Conservation (phyloP, 92 coral and sea anemone genomes). For the Phymanthus crucifer region DNA sequence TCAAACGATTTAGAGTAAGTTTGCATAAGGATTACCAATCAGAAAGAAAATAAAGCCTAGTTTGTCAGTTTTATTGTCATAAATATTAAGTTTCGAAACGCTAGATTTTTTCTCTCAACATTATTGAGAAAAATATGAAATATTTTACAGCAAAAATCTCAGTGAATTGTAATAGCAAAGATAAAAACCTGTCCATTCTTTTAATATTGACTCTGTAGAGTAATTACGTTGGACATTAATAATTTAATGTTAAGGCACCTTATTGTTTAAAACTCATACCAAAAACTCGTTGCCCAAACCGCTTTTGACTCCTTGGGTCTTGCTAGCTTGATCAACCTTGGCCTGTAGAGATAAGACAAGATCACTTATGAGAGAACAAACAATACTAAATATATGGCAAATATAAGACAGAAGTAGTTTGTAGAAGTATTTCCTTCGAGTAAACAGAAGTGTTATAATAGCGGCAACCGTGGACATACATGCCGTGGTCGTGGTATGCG, state of each 20-base stretch:
- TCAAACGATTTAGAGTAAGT: neutral
- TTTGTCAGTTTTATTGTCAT: too few species aligned
- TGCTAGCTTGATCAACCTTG: constrained; percentile 77
- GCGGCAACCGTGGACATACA: constrained; percentile 60
- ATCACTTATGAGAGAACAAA: constrained; percentile 16
- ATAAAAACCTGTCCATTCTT: neutral
- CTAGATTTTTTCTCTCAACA: too few species aligned
- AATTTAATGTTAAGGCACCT: neutral
- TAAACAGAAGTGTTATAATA: constrained; percentile 5
- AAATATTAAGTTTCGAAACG: too few species aligned
- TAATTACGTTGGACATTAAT: neutral
- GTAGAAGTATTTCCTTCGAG: constrained; percentile 12
- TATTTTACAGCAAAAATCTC: neutral
- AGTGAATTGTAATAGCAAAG: neutral
- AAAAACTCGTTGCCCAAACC: constrained; percentile 86
- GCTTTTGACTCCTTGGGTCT: constrained; percentile 90
- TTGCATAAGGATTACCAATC: neutral
- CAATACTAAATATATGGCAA: neutral
- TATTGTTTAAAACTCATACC: constrained; percentile 49
- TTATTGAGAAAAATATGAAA: neutral
- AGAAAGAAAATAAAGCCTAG: neutral
- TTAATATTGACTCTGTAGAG: neutral
- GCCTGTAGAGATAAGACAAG: constrained; percentile 38
- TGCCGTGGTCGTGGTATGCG: constrained; percentile 87
- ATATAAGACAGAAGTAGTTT: neutral